A percentile compares a stretch with the other conserved stretches of the same genome.
phyloP scores from a whole-genome alignment of 2,113 vertebrate genomes.

The Himantopus leucocephalus region DNA sequence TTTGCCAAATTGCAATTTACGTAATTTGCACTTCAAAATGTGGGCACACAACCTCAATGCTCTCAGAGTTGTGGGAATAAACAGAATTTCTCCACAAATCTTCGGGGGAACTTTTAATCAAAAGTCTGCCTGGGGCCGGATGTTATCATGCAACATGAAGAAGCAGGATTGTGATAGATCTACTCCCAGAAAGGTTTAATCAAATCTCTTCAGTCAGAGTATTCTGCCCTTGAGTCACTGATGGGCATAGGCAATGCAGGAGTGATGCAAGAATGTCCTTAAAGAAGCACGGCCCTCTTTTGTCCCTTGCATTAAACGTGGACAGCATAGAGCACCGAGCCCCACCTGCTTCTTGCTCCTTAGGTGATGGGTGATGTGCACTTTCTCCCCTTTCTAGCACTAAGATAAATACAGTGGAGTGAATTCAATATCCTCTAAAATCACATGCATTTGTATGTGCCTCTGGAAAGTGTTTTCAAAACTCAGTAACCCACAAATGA shows the following conservation, averaged over 20 bases:
- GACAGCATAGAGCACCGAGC: neutral
- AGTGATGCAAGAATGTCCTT: conserved; percentile 50
- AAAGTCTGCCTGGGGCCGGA: conserved; percentile 48
- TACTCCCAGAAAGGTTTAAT: conserved; percentile 61
- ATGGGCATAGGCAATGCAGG: conserved; percentile 29
- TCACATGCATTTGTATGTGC: neutral
- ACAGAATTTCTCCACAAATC: conserved; percentile 64
- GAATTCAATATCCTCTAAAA: neutral
- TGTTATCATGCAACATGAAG: conserved; percentile 63
- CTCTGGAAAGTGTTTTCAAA: conserved; percentile 19
- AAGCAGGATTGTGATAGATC: conserved; percentile 62
- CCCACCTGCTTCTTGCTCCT: neutral
- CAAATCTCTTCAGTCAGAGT: conserved; percentile 51
- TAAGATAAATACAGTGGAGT: neutral
- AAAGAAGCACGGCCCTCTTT: neutral
- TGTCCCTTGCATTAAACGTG: neutral
- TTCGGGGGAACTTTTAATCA: conserved; percentile 63
- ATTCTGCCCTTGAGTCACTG: conserved; percentile 49
- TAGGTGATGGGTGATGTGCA: neutral
- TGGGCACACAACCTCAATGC: conserved; percentile 32
- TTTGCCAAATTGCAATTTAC: conserved; percentile 51
- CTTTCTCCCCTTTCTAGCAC: neutral
- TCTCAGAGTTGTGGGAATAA: conserved; percentile 61
- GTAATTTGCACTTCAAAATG: conserved; percentile 71
- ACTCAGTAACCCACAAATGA: neutral